Percentiles rank a stretch among this genome's conserved stretches.
Evolutionary conservation across 2,888 invertebrate genomes (phyloP).

Genomic region (Polymixis flavicincta): DNA sequence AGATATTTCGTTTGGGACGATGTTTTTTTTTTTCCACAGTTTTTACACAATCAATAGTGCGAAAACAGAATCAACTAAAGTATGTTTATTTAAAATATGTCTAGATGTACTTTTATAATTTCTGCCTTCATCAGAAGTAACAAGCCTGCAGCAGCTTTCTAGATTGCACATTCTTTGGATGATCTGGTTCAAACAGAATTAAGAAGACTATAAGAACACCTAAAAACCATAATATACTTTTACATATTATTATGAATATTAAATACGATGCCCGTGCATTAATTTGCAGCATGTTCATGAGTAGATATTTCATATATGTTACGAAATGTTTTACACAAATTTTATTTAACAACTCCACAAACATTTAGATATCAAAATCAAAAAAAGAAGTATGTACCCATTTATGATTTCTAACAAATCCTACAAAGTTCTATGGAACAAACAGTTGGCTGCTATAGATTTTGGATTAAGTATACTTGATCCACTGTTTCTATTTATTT

Average conservation of each 20-base stretch:
- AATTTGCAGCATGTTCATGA: neutral
- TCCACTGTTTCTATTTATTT: conserved; percentile 4
- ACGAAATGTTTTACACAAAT: conserved; percentile 2
- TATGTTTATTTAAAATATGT: conserved; percentile 4
- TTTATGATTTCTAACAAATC: conserved; percentile 19
- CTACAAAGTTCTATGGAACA: conserved; percentile 13
- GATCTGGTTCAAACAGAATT: neutral
- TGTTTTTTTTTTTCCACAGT: neutral
- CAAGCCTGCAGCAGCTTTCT: neutral
- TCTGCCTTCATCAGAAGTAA: neutral
- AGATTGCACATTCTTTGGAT: conserved; percentile 22
- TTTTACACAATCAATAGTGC: neutral
- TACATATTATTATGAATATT: conserved; percentile 1
- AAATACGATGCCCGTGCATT: conserved; percentile 18
- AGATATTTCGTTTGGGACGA: neutral
- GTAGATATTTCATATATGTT: neutral
- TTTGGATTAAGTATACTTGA: neutral
- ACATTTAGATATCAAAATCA: conserved; percentile 28
- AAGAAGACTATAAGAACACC: neutral
- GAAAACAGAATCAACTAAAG: neutral
- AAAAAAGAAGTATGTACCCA: neutral
- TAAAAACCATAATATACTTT: conserved; percentile 2
- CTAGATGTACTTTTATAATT: neutral
- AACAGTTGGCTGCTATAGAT: neutral
- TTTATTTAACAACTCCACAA: conserved; percentile 15